These are phyloP conservation scores for Cynoglossus semilaevis DNA, from an alignment of 2,113 vertebrate species.

Conservation along the genomic window DNA sequence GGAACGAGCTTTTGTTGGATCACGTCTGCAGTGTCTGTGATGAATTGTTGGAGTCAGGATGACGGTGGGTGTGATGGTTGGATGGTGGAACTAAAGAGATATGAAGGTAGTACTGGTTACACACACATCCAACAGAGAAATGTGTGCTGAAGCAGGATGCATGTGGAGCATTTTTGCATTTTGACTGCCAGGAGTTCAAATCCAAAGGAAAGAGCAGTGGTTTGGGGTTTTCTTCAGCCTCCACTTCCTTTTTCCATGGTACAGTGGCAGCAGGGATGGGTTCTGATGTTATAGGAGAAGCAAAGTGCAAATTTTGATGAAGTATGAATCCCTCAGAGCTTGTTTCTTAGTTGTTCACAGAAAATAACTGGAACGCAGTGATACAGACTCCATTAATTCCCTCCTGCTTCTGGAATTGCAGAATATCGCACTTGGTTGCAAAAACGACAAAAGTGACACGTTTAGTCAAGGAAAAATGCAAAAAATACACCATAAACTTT, in stretches of 20 bases:
- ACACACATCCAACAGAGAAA: conserved; percentile 75
- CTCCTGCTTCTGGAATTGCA: no score
- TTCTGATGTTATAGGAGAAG: conserved; percentile 16
- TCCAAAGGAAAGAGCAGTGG: conserved; percentile 42
- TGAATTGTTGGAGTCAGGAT: conserved; percentile 37
- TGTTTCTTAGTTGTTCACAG: conserved; percentile 23
- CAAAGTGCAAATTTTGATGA: conserved; percentile 32
- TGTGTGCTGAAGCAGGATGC: conserved; percentile 71
- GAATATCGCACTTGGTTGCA: no score
- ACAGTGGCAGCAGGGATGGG: conserved; percentile 17
- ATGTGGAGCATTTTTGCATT: conserved; percentile 74
- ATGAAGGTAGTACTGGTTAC: conserved; percentile 75
- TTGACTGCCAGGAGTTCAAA: conserved; percentile 59
- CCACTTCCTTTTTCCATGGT: conserved; percentile 46
- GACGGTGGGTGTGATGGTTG: not conserved
- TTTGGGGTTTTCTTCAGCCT: conserved; percentile 55
- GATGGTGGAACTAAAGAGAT: conserved; percentile 68
- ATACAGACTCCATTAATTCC: no score
- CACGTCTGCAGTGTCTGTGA: conserved; percentile 50
- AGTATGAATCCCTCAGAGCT: conserved; percentile 22
- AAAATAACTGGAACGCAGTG: conserved; percentile 1
- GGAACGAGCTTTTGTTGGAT: conserved; percentile 40
- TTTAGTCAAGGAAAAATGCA: no score
- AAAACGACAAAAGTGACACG: no score
- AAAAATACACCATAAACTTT: no score